phyloP scores from a whole-genome alignment of 2,113 vertebrate genomes.

The Sylvietta virens region DNA sequence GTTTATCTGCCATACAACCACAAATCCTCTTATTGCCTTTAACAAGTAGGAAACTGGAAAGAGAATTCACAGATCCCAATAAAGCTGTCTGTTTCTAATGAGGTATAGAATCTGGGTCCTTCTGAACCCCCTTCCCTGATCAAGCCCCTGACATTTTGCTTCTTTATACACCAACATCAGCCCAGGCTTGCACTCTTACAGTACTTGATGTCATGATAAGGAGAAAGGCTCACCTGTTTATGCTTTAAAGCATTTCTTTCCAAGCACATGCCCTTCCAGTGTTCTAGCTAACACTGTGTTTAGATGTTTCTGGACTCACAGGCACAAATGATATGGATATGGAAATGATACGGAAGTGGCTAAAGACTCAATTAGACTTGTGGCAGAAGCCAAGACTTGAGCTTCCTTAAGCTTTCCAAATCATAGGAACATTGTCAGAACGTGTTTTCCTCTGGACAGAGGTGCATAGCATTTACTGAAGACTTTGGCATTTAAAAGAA shows the following conservation, averaged over 20 bases:
- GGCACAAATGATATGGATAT: not conserved
- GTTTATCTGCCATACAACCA: not conserved
- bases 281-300: not conserved
- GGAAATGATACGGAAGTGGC: rapidly evolving
- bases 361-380: not conserved
- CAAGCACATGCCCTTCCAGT: not conserved
- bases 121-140: not conserved
- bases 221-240: not conserved
- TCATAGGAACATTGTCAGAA: not conserved
- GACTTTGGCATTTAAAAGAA: not conserved
- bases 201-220: not conserved
- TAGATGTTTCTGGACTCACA: not conserved
- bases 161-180: not conserved
- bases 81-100: not conserved
- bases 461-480: not conserved
- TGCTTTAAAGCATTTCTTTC: not conserved
- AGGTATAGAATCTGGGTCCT: not conserved
- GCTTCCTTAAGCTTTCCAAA: not conserved
- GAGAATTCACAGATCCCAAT: not conserved
- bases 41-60: not conserved
- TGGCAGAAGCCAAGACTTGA: not conserved
- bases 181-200: not conserved
- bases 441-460: not conserved
- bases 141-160: not conserved
- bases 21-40: not conserved